phyloP scores from a whole-genome alignment of 2,113 vertebrate species.

The Toxostoma redivivum region DNA sequence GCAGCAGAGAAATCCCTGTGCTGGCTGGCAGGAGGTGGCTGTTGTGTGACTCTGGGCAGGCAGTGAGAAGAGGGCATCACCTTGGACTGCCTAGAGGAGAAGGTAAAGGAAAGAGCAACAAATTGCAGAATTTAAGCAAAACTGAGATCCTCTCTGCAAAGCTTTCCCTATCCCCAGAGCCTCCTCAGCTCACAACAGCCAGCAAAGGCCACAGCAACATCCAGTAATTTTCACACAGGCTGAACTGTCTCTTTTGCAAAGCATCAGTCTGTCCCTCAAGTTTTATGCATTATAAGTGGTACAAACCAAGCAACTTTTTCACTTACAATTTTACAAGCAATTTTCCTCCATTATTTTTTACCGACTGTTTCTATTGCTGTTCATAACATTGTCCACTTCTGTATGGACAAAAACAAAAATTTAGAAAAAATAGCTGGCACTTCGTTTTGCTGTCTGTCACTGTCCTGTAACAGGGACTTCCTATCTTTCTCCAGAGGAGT shows the following conservation, averaged over 20 bases:
- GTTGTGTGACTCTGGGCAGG: background rate
- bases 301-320: background rate
- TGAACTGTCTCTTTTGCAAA: background rate
- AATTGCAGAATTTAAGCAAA: conserved; percentile 20
- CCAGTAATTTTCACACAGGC: background rate
- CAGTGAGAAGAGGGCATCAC: background rate
- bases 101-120: background rate
- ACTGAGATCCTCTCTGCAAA: background rate
- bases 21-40: background rate
- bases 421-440: background rate
- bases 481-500: background rate
- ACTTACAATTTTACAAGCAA: background rate
- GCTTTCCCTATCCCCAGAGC: background rate
- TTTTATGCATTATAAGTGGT: background rate
- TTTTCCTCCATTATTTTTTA: background rate
- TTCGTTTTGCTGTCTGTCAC: background rate
- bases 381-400: background rate
- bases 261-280: background rate
- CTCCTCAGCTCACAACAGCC: background rate
- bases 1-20: conserved; percentile 4
- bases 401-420: background rate
- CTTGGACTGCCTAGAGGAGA: background rate
- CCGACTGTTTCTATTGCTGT: background rate
- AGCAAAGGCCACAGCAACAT: background rate
- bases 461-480: background rate